A percentile compares a stretch with the other conserved stretches of the same genome.
Conservation (phyloP, 2,888 invertebrate genomes). For the Temnothorax unifasciatus region DNA sequence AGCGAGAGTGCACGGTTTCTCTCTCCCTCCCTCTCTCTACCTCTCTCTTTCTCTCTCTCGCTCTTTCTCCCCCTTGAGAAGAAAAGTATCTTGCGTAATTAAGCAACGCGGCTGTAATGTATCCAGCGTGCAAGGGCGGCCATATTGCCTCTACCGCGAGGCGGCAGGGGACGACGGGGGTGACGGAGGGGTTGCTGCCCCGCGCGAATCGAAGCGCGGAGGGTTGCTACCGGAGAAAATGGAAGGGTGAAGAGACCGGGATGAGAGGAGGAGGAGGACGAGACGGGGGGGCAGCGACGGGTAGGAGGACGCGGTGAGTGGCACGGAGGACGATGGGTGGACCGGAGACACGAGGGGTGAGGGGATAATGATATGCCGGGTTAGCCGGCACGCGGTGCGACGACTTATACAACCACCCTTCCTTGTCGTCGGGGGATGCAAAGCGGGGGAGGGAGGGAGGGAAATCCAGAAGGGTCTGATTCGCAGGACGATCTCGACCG, state of each 20-base stretch:
- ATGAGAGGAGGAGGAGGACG: conserved; percentile 66
- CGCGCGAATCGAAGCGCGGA: conserved; percentile 80
- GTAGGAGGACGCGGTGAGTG: conserved; percentile 28
- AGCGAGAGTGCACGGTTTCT: conserved; percentile 76
- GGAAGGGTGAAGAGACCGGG: conserved; percentile 79
- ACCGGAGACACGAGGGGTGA: conserved; percentile 80
- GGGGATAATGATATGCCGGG: conserved; percentile 81
- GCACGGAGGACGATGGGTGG: conserved; percentile 82
- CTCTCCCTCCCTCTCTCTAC: background rate
- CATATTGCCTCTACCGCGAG: conserved; percentile 79
- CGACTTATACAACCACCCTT: conserved; percentile 72
- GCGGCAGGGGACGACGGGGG: conserved; percentile 51
- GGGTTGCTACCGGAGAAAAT: conserved; percentile 77
- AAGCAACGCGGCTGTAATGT: conserved; percentile 82
- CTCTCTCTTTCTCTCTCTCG: conserved; percentile 8
- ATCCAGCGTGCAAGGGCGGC: conserved; percentile 79
- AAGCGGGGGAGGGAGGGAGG: background rate
- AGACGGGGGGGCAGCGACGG: conserved; percentile 33
- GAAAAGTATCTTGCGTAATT: conserved; percentile 88
- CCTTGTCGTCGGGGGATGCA: conserved; percentile 46
- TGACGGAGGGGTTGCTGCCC: conserved; percentile 64
- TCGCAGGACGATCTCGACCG: conserved; percentile 65
- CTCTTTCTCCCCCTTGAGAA: conserved; percentile 57
- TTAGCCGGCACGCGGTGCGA: conserved; percentile 69
- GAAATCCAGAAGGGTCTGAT: conserved; percentile 57